A percentile compares a stretch with the other conserved stretches of the same genome.
Conservation (phyloP, 2,888 invertebrate genomes). For the Saturnia pavonia region DNA sequence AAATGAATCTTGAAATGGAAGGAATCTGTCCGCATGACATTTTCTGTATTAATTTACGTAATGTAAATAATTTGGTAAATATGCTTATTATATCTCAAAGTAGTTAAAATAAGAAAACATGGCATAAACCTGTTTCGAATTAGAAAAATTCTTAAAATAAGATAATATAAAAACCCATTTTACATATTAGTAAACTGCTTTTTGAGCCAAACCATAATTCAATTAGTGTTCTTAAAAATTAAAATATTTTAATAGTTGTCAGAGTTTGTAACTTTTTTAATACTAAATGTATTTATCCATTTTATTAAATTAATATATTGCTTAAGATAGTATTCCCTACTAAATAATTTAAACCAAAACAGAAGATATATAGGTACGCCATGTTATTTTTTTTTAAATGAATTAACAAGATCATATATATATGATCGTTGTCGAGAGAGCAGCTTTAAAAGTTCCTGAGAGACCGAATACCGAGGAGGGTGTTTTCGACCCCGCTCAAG, state of each 20-base stretch:
- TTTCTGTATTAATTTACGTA: neutral
- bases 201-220: too few relatives aligned
- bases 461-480: conserved; percentile 22
- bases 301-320: too few relatives aligned
- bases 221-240: too few relatives aligned
- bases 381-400: neutral
- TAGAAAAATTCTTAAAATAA: too few relatives aligned
- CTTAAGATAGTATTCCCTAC: too few relatives aligned
- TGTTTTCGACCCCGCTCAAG: conserved; percentile 57
- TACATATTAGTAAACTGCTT: too few relatives aligned
- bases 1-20: conserved; percentile 13
- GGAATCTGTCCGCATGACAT: neutral
- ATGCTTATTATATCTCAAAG: neutral
- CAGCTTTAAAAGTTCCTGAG: conserved; percentile 27
- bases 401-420: neutral
- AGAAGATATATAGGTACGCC: too few relatives aligned
- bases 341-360: too few relatives aligned
- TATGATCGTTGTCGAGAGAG: neutral
- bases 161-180: too few relatives aligned
- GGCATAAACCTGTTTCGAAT: neutral
- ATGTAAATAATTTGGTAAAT: conserved; percentile 9
- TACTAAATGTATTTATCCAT: too few relatives aligned
- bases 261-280: too few relatives aligned
- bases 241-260: too few relatives aligned
- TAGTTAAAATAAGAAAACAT: neutral